Evolutionary conservation across 2,113 vertebrate species (phyloP).

Genomic region (Alouatta palliata): DNA sequence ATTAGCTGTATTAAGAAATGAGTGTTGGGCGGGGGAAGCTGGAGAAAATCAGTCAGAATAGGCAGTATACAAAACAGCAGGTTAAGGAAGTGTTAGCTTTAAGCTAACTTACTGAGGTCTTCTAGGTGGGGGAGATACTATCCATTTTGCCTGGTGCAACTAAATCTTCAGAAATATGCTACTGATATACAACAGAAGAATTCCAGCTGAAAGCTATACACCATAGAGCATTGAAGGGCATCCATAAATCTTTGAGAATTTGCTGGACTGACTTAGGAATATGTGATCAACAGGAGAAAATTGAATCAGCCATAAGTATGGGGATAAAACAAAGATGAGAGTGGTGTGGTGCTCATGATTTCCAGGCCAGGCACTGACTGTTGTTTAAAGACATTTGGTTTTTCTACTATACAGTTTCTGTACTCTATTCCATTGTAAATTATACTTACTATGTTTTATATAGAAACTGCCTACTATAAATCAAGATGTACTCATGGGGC

Average conservation of each 20-base stretch:
- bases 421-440: background rate
- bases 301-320: conserved; percentile 45
- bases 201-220: background rate
- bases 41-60: background rate
- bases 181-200: conserved; percentile 24
- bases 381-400: background rate
- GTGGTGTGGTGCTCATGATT: background rate
- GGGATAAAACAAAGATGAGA: conserved; percentile 31
- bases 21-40: background rate
- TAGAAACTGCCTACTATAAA: background rate
- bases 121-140: background rate
- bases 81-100: background rate
- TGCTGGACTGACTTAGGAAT: too few relatives aligned
- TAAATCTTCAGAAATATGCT: conserved; percentile 20
- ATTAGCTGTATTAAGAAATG: conserved; percentile 17
- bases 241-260: too few relatives aligned
- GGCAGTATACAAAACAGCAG: background rate
- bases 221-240: background rate
- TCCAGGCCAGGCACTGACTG: background rate
- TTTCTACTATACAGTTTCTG: background rate
- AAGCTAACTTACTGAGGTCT: background rate
- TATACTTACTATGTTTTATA: background rate
- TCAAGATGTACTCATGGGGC: background rate
- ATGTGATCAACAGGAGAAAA: too few relatives aligned
- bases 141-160: background rate